These are phyloP conservation scores for Cyprinodon brontotheroides DNA, from an alignment of 2,113 vertebrate genomes.

Conservation along the genomic window DNA sequence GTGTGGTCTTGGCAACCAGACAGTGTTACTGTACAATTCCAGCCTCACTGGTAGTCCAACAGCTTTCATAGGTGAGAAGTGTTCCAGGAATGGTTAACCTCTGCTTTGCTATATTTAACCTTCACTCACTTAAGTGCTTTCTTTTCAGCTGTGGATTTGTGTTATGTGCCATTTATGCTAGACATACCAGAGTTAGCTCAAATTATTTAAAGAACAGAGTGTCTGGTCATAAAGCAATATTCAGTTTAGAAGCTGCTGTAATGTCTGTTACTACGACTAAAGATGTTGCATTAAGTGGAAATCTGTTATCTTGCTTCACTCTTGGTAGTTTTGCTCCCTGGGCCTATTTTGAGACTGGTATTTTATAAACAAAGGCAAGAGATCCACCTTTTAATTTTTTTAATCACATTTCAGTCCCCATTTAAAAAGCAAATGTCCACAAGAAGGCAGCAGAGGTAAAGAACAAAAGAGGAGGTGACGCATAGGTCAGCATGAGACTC, in stretches of 20 bases:
- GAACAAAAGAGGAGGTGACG: slow-evolving; percentile 39
- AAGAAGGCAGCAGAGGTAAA: slow-evolving; percentile 71
- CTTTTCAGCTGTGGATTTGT: neutral
- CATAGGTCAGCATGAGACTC: slow-evolving; percentile 30
- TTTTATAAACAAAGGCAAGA: neutral
- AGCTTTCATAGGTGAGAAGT: slow-evolving; percentile 83
- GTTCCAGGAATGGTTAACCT: slow-evolving; percentile 16
- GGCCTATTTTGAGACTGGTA: neutral
- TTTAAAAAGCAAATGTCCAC: slow-evolving; percentile 40
- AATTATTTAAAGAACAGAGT: too few species aligned
- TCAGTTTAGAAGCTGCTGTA: too few species aligned
- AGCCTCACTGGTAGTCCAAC: slow-evolving; percentile 71
- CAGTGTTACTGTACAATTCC: slow-evolving; percentile 80
- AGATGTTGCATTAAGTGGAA: neutral
- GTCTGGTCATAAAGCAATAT: too few species aligned
- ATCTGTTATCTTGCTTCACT: neutral
- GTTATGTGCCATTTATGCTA: neutral
- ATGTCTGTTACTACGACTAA: neutral
- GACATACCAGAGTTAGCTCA: neutral
- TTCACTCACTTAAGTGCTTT: slow-evolving; percentile 2
- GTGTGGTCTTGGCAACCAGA: slow-evolving; percentile 85
- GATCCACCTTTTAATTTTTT: slow-evolving; percentile 5
- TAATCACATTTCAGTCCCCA: neutral
- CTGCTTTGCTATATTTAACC: slow-evolving; percentile 22
- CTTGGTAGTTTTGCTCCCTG: neutral